Evolutionary conservation across 2,797 vertebrate genomes (phyloP), one percentile per base, ranked within the genome.

Genomic region (Chrosomus eos): DNA sequence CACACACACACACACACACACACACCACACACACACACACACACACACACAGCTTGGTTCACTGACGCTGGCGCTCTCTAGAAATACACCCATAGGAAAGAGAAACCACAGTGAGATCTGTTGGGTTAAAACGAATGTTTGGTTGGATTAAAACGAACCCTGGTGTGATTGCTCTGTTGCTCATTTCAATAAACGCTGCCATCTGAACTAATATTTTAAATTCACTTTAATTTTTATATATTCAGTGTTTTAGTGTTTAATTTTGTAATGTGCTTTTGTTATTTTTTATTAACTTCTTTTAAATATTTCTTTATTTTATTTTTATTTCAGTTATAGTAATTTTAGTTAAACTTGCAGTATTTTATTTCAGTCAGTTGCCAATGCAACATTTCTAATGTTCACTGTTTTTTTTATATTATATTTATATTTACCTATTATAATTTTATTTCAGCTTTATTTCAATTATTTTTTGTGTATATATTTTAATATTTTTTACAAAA

Each of bases 61-160:
- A 45, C 43, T 51, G 31, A 26, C 21, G 7, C 68, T 62, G 80
- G 18, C 28, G 40, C 26, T 73, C 38, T 71, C 38, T 73, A 82
- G 80, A 82, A 62, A 82, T n/a, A 55, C 13, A 45, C 80, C 14
- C 28, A 3, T 18, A 73, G 26, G 58, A 62, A 58, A 10, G n/a
- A 73, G 58, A 73, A 64, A 62, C 72, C 53, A 60, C 38, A 73
- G 33, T 31, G 38, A 73, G 23, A 82, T 73, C 51, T 1, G 43
- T 45, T 14, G 3, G 40, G 4, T 43, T 43, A 43, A 43, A 43
- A 43, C 11, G 3, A 43, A 43, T 13, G 40, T 43, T 43, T 4
- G 40, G 40, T 43, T 43, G 0, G 43, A 45, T 45, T 45, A 45
- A 45, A 45, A 45, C 13, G 43, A 45, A 45, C 43, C 43, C 43